Base-by-base conservation (phyloP, 1,140 invertebrate species). In the Olivierus martensii region DNA sequence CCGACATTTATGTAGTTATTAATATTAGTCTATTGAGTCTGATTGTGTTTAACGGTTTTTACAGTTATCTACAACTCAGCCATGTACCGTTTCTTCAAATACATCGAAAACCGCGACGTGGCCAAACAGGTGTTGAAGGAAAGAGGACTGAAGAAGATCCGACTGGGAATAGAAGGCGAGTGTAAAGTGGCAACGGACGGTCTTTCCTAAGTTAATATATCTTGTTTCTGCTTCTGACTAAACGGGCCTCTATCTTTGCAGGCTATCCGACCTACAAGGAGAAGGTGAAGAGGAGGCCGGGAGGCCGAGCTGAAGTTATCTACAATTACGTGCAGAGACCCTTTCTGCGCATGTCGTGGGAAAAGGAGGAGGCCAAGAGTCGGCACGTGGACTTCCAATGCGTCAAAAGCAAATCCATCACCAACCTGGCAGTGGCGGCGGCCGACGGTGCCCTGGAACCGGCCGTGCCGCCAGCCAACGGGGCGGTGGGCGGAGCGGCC, bases 291-390 rank as follows among this genome's bases (percentile, higher is more conserved):
- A 66, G 69, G 53, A 61, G 75, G 73, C 70, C 62, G 56, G 66
- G 66, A 19, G 63, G 65, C 15, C 58, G 66, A 36, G 63, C 67
- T 15, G 88, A 93, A 74, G 95, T 98, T 1, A 95, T 98, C 56
- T 99, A 99, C 71, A 98, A 98, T 70, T 99, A 99, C 69, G 94
- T 99, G 0, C 96, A 99, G 67, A 75, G 96, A n/a, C 95, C 96
- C 0, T 99, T 99, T 67, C 89, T 99, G 43, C 90, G 95, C 62
- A 96, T 99, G 89, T 98, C 93, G 0, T 99, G 96, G 96, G 96
- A 99, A 67, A 99, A 99, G 62, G 94, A 99, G 65, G 96, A 99
- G 67, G 93, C 93, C 0, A 97, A 96, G 65, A 95, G 90, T 67
- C 79, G 96, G 6, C 96, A 99, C 69, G 96, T 99, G 0, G 96